Evolutionary conservation across 2,888 invertebrate genomes (phyloP).

Genomic region (Seira ritae): DNA sequence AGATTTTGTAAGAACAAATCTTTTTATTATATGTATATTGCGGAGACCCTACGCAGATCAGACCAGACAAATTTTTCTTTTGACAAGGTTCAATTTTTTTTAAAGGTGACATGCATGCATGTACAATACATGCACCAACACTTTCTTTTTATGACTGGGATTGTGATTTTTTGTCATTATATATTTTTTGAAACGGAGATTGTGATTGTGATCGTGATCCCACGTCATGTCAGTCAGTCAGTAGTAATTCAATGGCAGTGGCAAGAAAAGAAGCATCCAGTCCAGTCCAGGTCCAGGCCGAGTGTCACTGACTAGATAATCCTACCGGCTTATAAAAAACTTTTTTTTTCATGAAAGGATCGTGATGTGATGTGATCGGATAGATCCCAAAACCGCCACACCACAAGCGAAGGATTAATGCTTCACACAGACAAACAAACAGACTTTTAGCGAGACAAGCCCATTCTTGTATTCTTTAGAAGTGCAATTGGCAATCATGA

Average conservation of each 20-base stretch:
- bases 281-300: neutral
- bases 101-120: too few species aligned
- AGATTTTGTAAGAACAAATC: too few species aligned
- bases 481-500: too few species aligned
- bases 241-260: neutral
- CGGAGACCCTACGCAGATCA: too few species aligned
- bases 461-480: too few species aligned
- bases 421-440: neutral
- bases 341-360: constrained; percentile 7
- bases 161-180: too few species aligned
- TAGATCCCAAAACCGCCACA: too few species aligned
- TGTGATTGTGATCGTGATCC: neutral
- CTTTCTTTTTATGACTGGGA: too few species aligned
- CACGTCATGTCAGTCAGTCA: neutral
- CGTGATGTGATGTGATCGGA: neutral
- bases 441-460: constrained; percentile 6
- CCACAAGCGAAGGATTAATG: neutral
- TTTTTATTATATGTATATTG: too few species aligned
- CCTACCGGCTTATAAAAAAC: constrained; percentile 36
- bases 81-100: too few species aligned
- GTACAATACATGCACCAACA: neutral
- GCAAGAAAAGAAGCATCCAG: neutral
- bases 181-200: too few species aligned
- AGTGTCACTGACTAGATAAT: constrained; percentile 57
- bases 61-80: too few species aligned